Conservation (phyloP, 1,140 invertebrate species). For the Leptestheria dahalacensis region DNA sequence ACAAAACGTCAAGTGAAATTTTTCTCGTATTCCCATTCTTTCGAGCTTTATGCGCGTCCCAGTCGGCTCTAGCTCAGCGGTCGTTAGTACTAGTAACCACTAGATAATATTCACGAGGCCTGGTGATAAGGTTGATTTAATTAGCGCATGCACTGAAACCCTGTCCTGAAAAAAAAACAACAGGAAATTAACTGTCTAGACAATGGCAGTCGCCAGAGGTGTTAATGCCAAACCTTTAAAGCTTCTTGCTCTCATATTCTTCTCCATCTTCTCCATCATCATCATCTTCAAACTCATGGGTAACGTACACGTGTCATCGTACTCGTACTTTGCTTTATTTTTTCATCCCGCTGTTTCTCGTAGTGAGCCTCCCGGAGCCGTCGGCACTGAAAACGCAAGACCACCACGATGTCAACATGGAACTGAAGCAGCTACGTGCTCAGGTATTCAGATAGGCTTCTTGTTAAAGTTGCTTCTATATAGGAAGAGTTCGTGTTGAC, state of each 20-base stretch:
- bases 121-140: no score
- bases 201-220: no score
- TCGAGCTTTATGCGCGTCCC: neutral
- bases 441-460: neutral
- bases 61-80: no score
- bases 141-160: no score
- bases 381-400: neutral
- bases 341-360: neutral
- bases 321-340: neutral
- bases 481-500: neutral
- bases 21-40: neutral
- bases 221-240: no score
- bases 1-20: neutral
- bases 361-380: neutral
- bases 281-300: slow-evolving; percentile 5
- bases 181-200: no score
- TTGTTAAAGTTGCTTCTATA: neutral
- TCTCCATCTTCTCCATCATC: slow-evolving; percentile 1
- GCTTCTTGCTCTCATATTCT: no score
- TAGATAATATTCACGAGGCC: no score
- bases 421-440: neutral
- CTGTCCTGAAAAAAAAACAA: no score
- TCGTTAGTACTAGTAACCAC: no score
- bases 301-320: neutral
- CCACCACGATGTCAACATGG: neutral